Evolutionary conservation across 2,888 invertebrate species (phyloP), one percentile per base, ranked within the genome.

Genomic region (Macrosiphum euphorbiae): DNA sequence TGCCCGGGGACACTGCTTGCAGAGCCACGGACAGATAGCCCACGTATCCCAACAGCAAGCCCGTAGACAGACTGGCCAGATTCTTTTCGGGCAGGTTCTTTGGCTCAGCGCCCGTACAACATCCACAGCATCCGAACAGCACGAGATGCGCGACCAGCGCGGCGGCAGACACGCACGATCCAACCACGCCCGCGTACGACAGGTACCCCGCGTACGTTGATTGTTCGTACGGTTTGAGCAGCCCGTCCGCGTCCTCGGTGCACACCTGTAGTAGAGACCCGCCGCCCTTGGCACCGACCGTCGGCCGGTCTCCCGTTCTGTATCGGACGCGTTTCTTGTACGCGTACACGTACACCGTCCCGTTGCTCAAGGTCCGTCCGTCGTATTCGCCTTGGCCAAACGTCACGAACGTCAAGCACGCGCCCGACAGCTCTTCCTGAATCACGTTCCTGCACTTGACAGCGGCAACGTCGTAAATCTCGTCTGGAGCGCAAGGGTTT

Each of bases 41-140:
- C 16, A 26, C 55, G 95, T 96, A 96, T 1, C 96, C 96, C 7
- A 96, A 95, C 92, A 96, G 95, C 26, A 96, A 95, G 0, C 96
- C 95, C 26, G 96, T 95, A 91, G 96, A 96, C n/a, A 96, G 95
- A n/a, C 96, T 96, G 50, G 96, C 96, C 88, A 96, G 95, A 95
- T 96, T 96, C 95, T 96, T 96, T 28, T 96, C 96, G 5, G 96
- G 96, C 52, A 96, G 95, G 95, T 96, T 96, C 67, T 96, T 95
- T 52, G 96, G 95, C 88, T 96, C 96, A 13, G 88, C 11, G 55
- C 16, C 16, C 2, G n/a, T 13, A n/a, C 78, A 20, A 78, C 78
- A 78, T 0, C 78, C 78, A 3, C 78, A 35, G 78, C 41, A 20
- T 7, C 95, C 95, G 95, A 96, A 96, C 2, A 96, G 96, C 3